Evolutionary conservation across 1,140 invertebrate genomes (phyloP).

Genomic region (Spodoptera frugiperda): DNA sequence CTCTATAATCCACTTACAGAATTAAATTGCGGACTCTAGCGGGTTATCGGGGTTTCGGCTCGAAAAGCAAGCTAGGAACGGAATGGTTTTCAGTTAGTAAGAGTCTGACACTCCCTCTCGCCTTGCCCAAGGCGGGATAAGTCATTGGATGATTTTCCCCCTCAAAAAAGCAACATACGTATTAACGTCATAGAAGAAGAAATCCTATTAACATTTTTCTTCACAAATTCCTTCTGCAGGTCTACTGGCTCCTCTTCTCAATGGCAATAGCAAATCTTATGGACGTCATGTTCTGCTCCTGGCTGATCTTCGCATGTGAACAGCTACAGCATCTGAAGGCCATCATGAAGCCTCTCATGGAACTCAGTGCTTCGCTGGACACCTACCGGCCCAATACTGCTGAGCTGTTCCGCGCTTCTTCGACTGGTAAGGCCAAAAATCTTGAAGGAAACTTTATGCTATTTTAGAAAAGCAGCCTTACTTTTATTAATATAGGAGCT

Average conservation of each 20-base stretch:
- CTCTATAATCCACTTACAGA: too few relatives aligned
- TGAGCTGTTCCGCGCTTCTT: slow-evolving; percentile 90
- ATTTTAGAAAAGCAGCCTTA: too few relatives aligned
- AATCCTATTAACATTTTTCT: neutral
- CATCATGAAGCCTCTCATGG: slow-evolving; percentile 94
- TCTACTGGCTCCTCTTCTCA: slow-evolving; percentile 91
- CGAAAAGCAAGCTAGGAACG: too few relatives aligned
- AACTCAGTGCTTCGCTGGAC: slow-evolving; percentile 92
- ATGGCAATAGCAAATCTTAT: slow-evolving; percentile 90
- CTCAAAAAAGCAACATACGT: too few relatives aligned
- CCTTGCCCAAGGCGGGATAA: too few relatives aligned
- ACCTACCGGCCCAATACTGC: slow-evolving; percentile 92
- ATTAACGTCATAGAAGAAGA: too few relatives aligned
- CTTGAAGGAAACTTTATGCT: neutral
- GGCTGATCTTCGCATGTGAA: slow-evolving; percentile 93
- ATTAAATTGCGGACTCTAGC: too few relatives aligned
- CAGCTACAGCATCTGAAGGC: slow-evolving; percentile 93
- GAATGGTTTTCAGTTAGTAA: too few relatives aligned
- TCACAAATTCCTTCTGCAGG: slow-evolving; percentile 67
- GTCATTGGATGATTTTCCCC: too few relatives aligned
- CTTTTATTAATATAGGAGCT: too few relatives aligned
- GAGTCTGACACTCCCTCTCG: too few relatives aligned
- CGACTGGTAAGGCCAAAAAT: slow-evolving; percentile 73
- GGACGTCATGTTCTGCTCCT: slow-evolving; percentile 93
- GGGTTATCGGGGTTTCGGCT: too few relatives aligned